Evolutionary conservation across 2,113 vertebrate genomes (phyloP), one percentile per base, ranked within the genome.

Genomic region (Oplegnathus fasciatus): DNA sequence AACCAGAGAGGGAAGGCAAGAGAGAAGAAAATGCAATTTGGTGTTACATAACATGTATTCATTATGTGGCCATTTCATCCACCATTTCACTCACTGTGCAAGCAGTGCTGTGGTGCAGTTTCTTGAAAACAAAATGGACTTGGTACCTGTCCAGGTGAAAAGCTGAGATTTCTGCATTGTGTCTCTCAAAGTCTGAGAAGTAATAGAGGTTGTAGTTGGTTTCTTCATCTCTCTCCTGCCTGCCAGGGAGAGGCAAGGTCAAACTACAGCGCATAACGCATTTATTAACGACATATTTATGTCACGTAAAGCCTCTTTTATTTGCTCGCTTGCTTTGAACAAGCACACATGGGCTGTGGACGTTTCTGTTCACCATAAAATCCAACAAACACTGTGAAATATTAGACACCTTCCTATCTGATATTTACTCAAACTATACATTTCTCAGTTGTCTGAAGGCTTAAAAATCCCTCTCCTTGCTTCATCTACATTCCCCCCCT

Each of bases 181-280:
- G 97, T 58, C 97, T 93, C 86, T 98, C 97, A 74, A 97, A 98
- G 91, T 97, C 96, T 0, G 97, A 97, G 94, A 98, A 97, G 88
- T 97, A 98, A 90, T 96, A 97, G 37, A 97, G 95, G 86, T 98
- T 96, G 10, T 88, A 81, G 37, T 96, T 94, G 1, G 96, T 97
- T 90, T 98, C 97, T 42, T 96, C 96, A 40, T 96, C 87, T 74
- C 97, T 91, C 22, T 95, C 94, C 88, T 97, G 96, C 86, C 97
- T 97, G 73, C 15, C 6, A 26, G 18, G 9, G 26, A 66, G 86
- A 73, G 32, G 1, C 2, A 77, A 37, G 58, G 62, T 64, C 20
- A 80, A 1, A 61, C 24, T 4, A 5, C 28, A 30, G n/a, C 3
- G 8, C 52, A 64, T 9, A 17, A 86, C 11, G 5, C 26, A 62